Evolutionary conservation across 2,113 vertebrate species (phyloP), one percentile per base, ranked within the genome.

Genomic region (Barnardius zonarius): DNA sequence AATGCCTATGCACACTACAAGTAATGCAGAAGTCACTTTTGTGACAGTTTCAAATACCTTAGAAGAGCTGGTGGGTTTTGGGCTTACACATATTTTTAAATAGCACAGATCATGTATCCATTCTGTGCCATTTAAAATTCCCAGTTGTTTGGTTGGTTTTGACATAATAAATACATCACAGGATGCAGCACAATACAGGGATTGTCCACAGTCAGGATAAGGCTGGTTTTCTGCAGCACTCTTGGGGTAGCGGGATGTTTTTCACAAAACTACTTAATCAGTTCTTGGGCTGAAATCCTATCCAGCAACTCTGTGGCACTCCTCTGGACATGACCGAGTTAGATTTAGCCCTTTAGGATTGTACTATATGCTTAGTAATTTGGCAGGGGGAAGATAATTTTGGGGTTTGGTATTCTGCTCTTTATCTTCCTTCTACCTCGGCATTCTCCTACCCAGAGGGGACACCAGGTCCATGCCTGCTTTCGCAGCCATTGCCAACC

Each of bases 401-500:
- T 68, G 84, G 37, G 80, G 88, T 82, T 17, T 9, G 35, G 46
- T 68, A 68, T 85, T 83, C 41, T 66, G 67, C 43, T 79, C 8
- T 74, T 84, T 46, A 10, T 80, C 30, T 67, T 63, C 51, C 74
- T 84, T 77, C 72, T 83, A 67, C 4, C 9, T 75, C 67, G 78
- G 92, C 92, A 91, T 51, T 74, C 63, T 80, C 48, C 55, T 48
- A 49, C 33, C 54, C 63, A 61, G 84, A 52, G 85, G 94, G 88
- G 90, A 90, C 83, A 67, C 86, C 66, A 91, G 90, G 76, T 57
- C 88, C 63, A 13, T 61, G 92, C 83, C 87, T 82, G 57, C 76
- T 93, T 91, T 73, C 88, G 54, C 78, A 61, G 51, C 30, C 88
- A 63, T 20, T 93, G 95, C 86, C 94, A 96, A 84, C 84, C 0